A percentile compares a stretch with the other conserved stretches of the same genome.
phyloP scores from a whole-genome alignment of 2,888 invertebrate species.

The Conistra vaccinii region DNA sequence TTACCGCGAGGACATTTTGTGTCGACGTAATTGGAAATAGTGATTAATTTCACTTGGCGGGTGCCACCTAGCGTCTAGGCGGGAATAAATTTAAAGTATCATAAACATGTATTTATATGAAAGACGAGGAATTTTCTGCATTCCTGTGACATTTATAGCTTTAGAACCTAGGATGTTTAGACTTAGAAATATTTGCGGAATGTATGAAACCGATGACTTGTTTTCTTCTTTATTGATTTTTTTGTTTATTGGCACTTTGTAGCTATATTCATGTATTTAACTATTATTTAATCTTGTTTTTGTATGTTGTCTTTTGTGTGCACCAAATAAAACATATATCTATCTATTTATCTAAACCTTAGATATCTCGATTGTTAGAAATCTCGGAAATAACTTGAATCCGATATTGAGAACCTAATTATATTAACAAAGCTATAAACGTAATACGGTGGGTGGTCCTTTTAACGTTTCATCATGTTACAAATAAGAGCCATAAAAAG shows the following conservation, averaged over 20 bases:
- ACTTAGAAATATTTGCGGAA: neutral
- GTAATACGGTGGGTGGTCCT: conserved; percentile 70
- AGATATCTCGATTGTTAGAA: no score
- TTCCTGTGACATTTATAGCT: neutral
- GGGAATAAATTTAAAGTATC: conserved; percentile 33
- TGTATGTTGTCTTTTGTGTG: no score
- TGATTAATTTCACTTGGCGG: conserved; percentile 53
- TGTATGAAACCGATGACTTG: no score
- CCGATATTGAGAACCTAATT: conserved; percentile 61
- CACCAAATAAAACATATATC: no score
- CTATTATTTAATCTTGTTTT: no score
- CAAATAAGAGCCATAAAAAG: conserved; percentile 64
- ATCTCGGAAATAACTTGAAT: conserved; percentile 23
- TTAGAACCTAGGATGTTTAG: neutral
- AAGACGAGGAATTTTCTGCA: conserved; percentile 9
- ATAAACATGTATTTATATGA: conserved; percentile 23
- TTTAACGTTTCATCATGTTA: conserved; percentile 64
- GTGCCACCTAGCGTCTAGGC: conserved; percentile 33
- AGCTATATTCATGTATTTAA: no score
- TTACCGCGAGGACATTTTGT: conserved; percentile 49
- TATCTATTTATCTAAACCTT: no score
- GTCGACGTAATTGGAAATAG: conserved; percentile 55
- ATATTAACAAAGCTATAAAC: conserved; percentile 67
- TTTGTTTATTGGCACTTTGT: no score
- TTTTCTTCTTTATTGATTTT: no score